Conservation (phyloP, 2,888 invertebrate genomes). For the Abscondita cerata region DNA sequence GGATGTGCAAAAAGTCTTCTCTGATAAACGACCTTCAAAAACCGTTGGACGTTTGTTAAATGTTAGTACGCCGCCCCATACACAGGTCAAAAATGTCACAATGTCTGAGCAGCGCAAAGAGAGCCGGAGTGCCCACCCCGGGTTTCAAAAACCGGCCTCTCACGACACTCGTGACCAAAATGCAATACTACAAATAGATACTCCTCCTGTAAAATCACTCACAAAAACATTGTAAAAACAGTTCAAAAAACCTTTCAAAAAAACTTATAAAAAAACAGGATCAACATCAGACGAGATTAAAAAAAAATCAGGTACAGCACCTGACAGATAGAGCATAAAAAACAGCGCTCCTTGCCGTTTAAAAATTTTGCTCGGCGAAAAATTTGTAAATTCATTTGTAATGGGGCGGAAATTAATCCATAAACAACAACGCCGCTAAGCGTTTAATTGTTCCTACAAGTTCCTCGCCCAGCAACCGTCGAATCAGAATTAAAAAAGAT, state of each 20-base stretch:
- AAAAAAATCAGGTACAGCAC: slow-evolving; percentile 53
- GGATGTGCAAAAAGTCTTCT: slow-evolving; percentile 69
- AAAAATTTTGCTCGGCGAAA: slow-evolving; percentile 37
- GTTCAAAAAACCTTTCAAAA: slow-evolving; percentile 49
- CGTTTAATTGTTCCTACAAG: slow-evolving; percentile 29
- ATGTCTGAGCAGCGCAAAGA: slow-evolving; percentile 63
- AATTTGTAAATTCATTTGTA: slow-evolving; percentile 33
- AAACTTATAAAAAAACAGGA: slow-evolving; percentile 42
- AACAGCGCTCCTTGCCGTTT: slow-evolving; percentile 59
- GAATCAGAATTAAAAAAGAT: slow-evolving; percentile 40
- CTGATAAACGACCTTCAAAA: slow-evolving; percentile 75
- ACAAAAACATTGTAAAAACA: slow-evolving; percentile 54
- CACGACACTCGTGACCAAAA: slow-evolving; percentile 59
- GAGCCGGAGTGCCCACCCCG: slow-evolving; percentile 56
- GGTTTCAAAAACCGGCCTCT: slow-evolving; percentile 59
- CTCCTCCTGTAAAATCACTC: slow-evolving; percentile 43
- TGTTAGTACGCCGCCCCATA: slow-evolving; percentile 82
- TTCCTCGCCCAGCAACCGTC: slow-evolving; percentile 36
- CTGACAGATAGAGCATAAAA: slow-evolving; percentile 51
- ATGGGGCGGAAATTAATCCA: slow-evolving; percentile 30
- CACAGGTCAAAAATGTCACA: slow-evolving; percentile 89
- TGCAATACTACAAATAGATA: slow-evolving; percentile 42
- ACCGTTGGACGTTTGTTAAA: slow-evolving; percentile 64
- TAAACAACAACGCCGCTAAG: slow-evolving; percentile 28
- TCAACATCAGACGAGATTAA: slow-evolving; percentile 45